Base-by-base conservation (phyloP, 1,140 invertebrate species). In the Ylistrum balloti region DNA sequence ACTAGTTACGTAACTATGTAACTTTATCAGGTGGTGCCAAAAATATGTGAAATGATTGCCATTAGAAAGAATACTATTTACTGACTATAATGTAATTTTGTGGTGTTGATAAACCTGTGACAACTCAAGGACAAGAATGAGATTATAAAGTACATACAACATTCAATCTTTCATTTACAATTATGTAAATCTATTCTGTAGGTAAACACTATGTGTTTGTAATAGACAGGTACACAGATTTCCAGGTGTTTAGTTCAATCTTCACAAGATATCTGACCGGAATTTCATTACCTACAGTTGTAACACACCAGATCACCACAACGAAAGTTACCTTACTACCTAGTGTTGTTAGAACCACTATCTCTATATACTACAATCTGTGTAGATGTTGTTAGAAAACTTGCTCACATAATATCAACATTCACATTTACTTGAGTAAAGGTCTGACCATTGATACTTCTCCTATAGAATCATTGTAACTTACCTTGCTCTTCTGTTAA, bases 401-500 rank as follows among this genome's bases (percentile, higher is more conserved):
- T n/a, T n/a, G n/a, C n/a, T n/a, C n/a, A n/a, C n/a, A 38, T 13
- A 7, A 13, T 38, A 13, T 13, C 13, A 38, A 38, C 35, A 38
- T 38, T 38, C 35, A 38, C 35, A 38, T 5, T 38, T 38, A 38
- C 13, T 38, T 38, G 5, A 38, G 35, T 38, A 38, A 38, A 13
- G 35, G 35, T 38, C 35, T 38, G 35, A 38, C n/a, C n/a, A n/a
- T n/a, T 38, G 35, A 38, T 38, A 38, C 13, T 38, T 38, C 35
- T 38, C 13, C 35, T 38, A 38, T 13, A 38, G 5, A n/a, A n/a
- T n/a, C n/a, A n/a, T n/a, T n/a, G 13, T 15, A 22, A 34, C 89
- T 34, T 91, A 96, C 96, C 95, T 96, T 0, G 97, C 97, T 95
- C 98, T 96, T 89, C 99, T 97, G 94, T 99, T 98, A 95, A 98